Percentiles rank a stretch among this genome's conserved stretches.
Conservation (phyloP, 2,797 vertebrate genomes). For the Salarias fasciatus region DNA sequence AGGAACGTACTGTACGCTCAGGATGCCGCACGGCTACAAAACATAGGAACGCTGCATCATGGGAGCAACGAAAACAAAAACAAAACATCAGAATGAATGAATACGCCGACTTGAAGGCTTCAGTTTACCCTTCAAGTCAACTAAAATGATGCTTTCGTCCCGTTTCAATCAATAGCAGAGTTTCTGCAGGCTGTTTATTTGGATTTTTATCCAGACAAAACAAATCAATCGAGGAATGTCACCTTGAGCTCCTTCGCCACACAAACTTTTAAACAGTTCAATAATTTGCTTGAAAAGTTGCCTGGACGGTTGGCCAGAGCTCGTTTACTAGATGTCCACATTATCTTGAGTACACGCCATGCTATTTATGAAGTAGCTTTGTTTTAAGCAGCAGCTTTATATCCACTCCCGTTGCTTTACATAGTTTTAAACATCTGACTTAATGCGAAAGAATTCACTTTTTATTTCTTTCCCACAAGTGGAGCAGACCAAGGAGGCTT, state of each 20-base stretch:
- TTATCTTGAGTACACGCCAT: neutral
- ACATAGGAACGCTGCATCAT: conserved; percentile 2
- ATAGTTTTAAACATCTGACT: neutral
- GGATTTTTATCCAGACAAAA: neutral
- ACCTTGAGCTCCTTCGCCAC: neutral
- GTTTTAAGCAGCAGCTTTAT: no score
- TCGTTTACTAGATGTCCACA: neutral
- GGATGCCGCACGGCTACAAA: conserved; percentile 13
- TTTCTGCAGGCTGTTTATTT: neutral
- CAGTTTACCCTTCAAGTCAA: neutral
- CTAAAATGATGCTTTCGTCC: neutral
- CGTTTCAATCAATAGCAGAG: neutral
- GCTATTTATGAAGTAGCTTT: neutral
- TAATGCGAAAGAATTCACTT: neutral
- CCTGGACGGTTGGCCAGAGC: neutral
- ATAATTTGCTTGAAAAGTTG: neutral
- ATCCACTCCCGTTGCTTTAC: neutral
- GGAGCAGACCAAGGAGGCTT: neutral
- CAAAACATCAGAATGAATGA: neutral
- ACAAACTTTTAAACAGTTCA: neutral
- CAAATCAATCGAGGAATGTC: neutral
- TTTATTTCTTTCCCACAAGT: neutral
- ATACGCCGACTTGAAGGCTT: neutral
- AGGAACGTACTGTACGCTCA: conserved; percentile 23
- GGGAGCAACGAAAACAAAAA: conserved; percentile 6